A percentile compares a stretch with the other conserved stretches of the same genome.
Conservation (phyloP, 30 jellyfish, hydroid and myxozoan genomes). For the Rhopilema esculentum region DNA sequence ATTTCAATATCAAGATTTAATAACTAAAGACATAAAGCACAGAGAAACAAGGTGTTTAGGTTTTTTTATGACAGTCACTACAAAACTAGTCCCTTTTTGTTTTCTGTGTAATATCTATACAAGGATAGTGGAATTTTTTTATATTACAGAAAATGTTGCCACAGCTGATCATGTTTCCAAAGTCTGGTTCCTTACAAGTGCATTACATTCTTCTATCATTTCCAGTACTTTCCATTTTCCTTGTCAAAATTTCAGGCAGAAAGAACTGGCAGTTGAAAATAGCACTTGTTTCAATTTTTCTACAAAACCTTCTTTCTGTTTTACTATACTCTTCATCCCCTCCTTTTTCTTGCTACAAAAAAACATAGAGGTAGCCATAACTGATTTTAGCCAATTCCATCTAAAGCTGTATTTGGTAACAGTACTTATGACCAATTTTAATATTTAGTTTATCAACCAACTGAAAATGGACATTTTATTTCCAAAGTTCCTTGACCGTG, state of each 20-base stretch:
- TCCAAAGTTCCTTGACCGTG: slow-evolving; percentile 33
- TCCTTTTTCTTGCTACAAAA: neutral
- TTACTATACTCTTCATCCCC: neutral
- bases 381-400: slow-evolving; percentile 6
- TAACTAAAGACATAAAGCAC: neutral
- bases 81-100: slow-evolving; percentile 31
- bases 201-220: slow-evolving; percentile 9
- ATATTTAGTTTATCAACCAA: neutral
- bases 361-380: slow-evolving; percentile 25
- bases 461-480: slow-evolving; percentile 48
- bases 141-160: slow-evolving; percentile 23
- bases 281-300: neutral
- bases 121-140: slow-evolving; percentile 34
- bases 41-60: neutral
- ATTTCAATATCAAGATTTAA: neutral
- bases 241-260: slow-evolving; percentile 38
- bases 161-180: slow-evolving; percentile 48
- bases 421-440: slow-evolving; percentile 7
- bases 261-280: slow-evolving; percentile 15
- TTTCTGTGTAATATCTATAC: slow-evolving; percentile 40
- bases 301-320: neutral
- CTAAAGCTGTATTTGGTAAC: slow-evolving; percentile 38
- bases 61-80: neutral
- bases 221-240: slow-evolving; percentile 6
- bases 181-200: slow-evolving; percentile 32